phyloP scores from a whole-genome alignment of 92 coral and sea anemone genomes.

The Epizoanthus illoricatus region DNA sequence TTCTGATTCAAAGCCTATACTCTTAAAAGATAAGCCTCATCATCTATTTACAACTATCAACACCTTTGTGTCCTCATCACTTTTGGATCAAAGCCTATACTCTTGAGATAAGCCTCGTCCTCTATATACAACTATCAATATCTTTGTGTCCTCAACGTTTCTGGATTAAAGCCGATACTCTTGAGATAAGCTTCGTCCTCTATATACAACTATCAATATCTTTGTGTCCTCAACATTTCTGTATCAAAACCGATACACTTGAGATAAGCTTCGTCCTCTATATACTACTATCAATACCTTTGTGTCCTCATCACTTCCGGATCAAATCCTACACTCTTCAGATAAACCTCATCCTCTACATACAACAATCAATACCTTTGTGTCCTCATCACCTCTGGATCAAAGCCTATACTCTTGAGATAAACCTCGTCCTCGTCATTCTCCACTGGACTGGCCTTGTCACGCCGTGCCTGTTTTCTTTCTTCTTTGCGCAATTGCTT shows the following conservation, averaged over 20 bases:
- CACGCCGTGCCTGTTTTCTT: slow-evolving; percentile 72
- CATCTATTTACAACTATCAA: background rate
- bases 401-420: slow-evolving; percentile 83
- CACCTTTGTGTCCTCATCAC: slow-evolving; percentile 23
- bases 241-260: too few relatives aligned
- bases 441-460: slow-evolving; percentile 54
- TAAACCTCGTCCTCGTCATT: slow-evolving; percentile 79
- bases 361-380: slow-evolving; percentile 61
- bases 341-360: too few relatives aligned
- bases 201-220: too few relatives aligned
- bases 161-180: background rate
- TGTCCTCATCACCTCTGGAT: slow-evolving; percentile 81
- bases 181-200: too few relatives aligned
- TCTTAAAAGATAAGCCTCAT: too few relatives aligned
- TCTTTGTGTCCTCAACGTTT: background rate
- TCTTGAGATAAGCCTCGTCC: too few relatives aligned
- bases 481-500: slow-evolving; percentile 78
- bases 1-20: background rate
- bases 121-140: too few relatives aligned
- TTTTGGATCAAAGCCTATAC: background rate
- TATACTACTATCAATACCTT: too few relatives aligned
- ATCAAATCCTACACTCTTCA: too few relatives aligned
- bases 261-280: too few relatives aligned
- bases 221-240: too few relatives aligned
- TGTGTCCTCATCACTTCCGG: too few relatives aligned